Evolutionary conservation across 2,113 vertebrate species (phyloP).

Genomic region (Megatriorchis doriae): DNA sequence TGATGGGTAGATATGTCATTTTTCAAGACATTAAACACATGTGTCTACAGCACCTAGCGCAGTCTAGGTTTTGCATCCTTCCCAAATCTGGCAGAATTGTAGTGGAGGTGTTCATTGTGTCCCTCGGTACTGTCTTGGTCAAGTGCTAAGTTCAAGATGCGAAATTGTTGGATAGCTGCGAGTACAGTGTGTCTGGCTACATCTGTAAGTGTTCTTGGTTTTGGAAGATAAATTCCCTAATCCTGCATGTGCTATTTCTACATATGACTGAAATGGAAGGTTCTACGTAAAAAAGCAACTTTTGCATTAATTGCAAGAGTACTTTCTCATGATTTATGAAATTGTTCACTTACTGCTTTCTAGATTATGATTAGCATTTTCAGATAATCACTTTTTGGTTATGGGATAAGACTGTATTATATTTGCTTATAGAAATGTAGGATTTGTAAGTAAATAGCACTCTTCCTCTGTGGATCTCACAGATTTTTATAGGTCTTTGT

Average conservation of each 20-base stretch:
- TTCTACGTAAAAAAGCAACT: neutral
- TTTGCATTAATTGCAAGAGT: neutral
- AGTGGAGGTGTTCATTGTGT: neutral
- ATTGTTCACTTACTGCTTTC: neutral
- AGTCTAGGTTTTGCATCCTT: neutral
- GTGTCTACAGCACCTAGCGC: neutral
- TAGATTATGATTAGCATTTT: neutral
- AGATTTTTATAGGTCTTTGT: neutral
- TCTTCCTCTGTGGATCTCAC: neutral
- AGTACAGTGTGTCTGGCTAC: neutral
- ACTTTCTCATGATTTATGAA: neutral
- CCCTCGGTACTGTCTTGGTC: neutral
- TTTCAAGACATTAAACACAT: neutral
- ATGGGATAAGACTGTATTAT: neutral
- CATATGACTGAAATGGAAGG: neutral
- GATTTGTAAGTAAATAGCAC: neutral
- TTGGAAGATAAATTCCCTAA: neutral
- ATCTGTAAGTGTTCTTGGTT: neutral
- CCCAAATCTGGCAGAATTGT: neutral
- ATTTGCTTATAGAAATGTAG: neutral
- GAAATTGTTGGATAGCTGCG: fast-evolving
- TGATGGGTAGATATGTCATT: neutral
- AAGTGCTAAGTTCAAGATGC: neutral
- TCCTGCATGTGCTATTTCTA: neutral
- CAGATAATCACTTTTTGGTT: neutral